phyloP scores from a whole-genome alignment of 2,113 vertebrate genomes.

The Gobiocypris rarus region DNA sequence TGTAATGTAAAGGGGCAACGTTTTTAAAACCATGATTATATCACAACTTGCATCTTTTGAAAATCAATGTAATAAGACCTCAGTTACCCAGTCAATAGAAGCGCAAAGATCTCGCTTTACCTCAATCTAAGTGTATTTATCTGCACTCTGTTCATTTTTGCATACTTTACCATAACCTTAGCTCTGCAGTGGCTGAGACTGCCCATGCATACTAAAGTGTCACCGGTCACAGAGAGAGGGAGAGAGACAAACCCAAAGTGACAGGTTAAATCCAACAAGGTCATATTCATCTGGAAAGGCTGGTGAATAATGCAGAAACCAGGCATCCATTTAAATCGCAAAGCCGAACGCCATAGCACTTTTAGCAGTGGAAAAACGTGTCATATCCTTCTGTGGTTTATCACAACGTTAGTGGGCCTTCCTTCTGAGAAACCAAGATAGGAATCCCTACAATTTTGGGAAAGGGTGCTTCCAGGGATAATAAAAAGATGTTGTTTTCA shows the following conservation, averaged over 20 bases:
- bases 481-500: slow-evolving; percentile 65
- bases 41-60: background rate
- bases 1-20: slow-evolving; percentile 3
- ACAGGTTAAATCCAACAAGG: slow-evolving; percentile 67
- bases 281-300: slow-evolving; percentile 66
- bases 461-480: slow-evolving; percentile 37
- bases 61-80: background rate
- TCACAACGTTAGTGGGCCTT: slow-evolving; percentile 52
- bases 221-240: slow-evolving; percentile 21
- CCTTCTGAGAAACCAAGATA: slow-evolving; percentile 55
- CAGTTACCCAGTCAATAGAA: background rate
- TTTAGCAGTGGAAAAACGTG: slow-evolving; percentile 46
- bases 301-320: slow-evolving; percentile 67
- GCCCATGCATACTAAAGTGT: slow-evolving; percentile 60
- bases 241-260: slow-evolving; percentile 64
- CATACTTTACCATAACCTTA: slow-evolving; percentile 59
- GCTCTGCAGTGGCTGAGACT: slow-evolving; percentile 61
- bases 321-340: slow-evolving; percentile 54
- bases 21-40: slow-evolving; percentile 2
- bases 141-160: slow-evolving; percentile 66
- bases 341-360: slow-evolving; percentile 51
- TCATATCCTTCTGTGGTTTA: slow-evolving; percentile 50
- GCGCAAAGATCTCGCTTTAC: slow-evolving; percentile 11
- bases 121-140: slow-evolving; percentile 32
- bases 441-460: slow-evolving; percentile 21